Conservation (phyloP, 2,888 invertebrate genomes). For the Phania funesta region DNA sequence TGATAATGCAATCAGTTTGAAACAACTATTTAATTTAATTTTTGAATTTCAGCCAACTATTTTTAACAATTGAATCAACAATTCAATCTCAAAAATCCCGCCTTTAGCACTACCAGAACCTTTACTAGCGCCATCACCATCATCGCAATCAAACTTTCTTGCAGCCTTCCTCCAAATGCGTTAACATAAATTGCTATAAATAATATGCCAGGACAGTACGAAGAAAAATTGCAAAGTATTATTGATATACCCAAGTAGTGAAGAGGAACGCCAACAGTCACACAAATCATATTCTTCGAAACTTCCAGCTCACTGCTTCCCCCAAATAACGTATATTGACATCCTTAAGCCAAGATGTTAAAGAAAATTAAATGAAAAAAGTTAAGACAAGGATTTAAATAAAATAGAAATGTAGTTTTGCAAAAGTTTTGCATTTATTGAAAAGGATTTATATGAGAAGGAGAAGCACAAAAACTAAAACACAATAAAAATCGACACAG, state of each 20-base stretch:
- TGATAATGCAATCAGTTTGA: neutral
- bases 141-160: conserved; percentile 17
- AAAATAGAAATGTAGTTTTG: too few relatives aligned
- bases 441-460: neutral
- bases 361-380: too few relatives aligned
- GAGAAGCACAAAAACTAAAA: too few relatives aligned
- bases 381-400: too few relatives aligned
- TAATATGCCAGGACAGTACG: conserved; percentile 4
- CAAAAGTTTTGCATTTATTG: conserved; percentile 2
- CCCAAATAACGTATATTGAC: too few relatives aligned
- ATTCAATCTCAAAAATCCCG: neutral
- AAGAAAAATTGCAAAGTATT: conserved; percentile 38
- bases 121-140: neutral
- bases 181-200: conserved; percentile 63
- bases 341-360: too few relatives aligned
- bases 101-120: neutral
- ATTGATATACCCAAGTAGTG: conserved; percentile 21
- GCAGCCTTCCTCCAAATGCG: conserved; percentile 21
- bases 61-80: neutral
- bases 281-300: neutral
- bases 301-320: too few relatives aligned
- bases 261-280: neutral
- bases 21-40: conserved; percentile 17
- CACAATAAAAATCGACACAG: neutral
- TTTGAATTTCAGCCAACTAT: neutral